Base-by-base conservation (phyloP, 2,888 invertebrate species). In the Parasteatoda lunata region DNA sequence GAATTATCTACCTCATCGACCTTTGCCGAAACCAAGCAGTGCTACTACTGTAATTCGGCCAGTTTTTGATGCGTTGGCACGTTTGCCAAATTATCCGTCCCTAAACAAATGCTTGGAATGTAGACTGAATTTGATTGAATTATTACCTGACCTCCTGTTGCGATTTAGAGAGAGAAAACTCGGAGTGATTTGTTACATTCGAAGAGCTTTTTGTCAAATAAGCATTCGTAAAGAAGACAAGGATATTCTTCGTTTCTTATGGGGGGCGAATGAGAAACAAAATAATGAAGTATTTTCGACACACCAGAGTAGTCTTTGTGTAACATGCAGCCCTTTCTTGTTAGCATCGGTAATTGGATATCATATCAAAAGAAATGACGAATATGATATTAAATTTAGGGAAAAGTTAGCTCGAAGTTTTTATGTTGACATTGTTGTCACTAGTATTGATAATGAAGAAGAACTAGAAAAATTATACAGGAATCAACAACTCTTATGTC, bases 141-240 rank as follows among this genome's bases (percentile, higher is more conserved):
- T 45, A 9, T 48, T 75, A 9, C 47, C 30, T 13, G 7, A 45
- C 7, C 4, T 59, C 45, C 9, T 59, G 45, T 45, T 69, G 4
- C 69, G 3, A n/a, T 69, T 69, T 45, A 45, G 30, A 69, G 47
- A 69, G 3, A 1, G 69, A 6, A 15, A 69, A 69, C 45, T 47
- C 5, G 4, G 47, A 3, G 69, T 6, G 47, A 69, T 3, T 6
- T 7, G 69, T 5, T 0, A 69, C 48, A 47, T 8, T 6, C 6
- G 69, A 69, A 69, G 69, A 69, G 5, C 69, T 69, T 69, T 69
- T 0, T 69, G 69, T 69, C 48, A 69, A 69, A 69, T 47, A 69
- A 69, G 69, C 69, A 69, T 69, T 69, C 69, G 8, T 69, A 48
- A 45, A 69, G 13, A 45, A 69, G 45, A 45, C 30, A 2, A 47